Evolutionary conservation across 64 coral and sea anemone genomes (phyloP), one percentile per base, ranked within the genome.

Genomic region (Montipora capricornis): DNA sequence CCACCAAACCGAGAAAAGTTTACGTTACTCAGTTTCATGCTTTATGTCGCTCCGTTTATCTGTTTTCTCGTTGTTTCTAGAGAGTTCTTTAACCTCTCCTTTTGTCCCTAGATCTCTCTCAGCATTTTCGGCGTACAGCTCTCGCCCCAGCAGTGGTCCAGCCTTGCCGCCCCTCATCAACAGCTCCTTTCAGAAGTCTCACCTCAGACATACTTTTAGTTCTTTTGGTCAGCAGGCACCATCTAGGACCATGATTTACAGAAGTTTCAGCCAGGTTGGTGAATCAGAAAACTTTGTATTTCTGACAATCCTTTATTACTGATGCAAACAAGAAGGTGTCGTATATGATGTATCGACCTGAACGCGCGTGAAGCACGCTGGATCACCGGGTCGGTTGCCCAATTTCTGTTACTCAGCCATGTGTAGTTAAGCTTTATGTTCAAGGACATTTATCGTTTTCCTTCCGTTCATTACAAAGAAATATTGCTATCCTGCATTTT

Each of bases 51-150:
- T 11, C 14, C 8, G 47, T 47, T 26, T 14, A 8, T 11, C 75
- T 44, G 45, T 78, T 78, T 49, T 47, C 76, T 47, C 6, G 3
- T 37, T 61, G 53, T 60, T 58, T 82, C 11, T 37, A 19, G 44
- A 49, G 0, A 46, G 44, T 26, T 3, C 2, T 19, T 51, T 60
- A 22, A 60, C 24, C 20, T 20, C 17, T 24, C 8, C 24, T 51
- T 6, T 49, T 49, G 16, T n/a, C 46, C 47, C 22, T 67, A 95
- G 94, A 62, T 95, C 94, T 51, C 71, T 95, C 6, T 95, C 94
- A 37, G 94, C 94, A 15, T 81, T 95, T 12, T 92, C 84, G 44
- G 94, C 94, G 8, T 92, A 95, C 84, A 95, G 52, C 49, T 92
- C 71, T 89, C 83, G 94, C 58, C 92, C 92, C 50, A 76, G 92